Evolutionary conservation across 2,888 invertebrate species (phyloP).

Genomic region (Chalcosyrphus nemorum): DNA sequence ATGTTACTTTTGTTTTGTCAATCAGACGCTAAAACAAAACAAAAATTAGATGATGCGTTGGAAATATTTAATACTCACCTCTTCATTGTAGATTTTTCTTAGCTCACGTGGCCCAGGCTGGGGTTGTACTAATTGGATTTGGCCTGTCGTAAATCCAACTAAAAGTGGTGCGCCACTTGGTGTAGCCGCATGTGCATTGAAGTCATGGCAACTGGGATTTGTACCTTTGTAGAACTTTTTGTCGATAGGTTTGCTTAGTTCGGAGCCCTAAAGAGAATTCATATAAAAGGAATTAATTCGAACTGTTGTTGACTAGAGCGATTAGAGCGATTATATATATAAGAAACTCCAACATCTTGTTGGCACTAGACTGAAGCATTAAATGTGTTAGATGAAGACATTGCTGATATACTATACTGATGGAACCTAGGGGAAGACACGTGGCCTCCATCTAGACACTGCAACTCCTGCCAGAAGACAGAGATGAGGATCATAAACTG

Average conservation of each 20-base stretch:
- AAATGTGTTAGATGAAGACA: no score
- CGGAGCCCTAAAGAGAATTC: constrained; percentile 93
- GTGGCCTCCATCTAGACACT: no score
- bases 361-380: no score
- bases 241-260: constrained; percentile 97
- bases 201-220: constrained; percentile 99
- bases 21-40: constrained; percentile 80
- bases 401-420: no score
- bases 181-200: constrained; percentile 92
- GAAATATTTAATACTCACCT: constrained; percentile 84
- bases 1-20: constrained; percentile 88
- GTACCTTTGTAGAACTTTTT: constrained; percentile 99
- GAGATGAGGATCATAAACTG: no score
- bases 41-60: no score
- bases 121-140: constrained; percentile 98
- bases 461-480: no score
- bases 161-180: constrained; percentile 93
- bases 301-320: no score
- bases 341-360: no score
- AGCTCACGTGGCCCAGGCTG: constrained; percentile 98
- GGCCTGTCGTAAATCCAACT: constrained; percentile 99
- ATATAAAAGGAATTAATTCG: no score
- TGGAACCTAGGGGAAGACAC: no score
- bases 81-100: constrained; percentile 98
- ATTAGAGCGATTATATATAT: no score